phyloP scores from a whole-genome alignment of 2,888 invertebrate species.

The Tipula helvola region DNA sequence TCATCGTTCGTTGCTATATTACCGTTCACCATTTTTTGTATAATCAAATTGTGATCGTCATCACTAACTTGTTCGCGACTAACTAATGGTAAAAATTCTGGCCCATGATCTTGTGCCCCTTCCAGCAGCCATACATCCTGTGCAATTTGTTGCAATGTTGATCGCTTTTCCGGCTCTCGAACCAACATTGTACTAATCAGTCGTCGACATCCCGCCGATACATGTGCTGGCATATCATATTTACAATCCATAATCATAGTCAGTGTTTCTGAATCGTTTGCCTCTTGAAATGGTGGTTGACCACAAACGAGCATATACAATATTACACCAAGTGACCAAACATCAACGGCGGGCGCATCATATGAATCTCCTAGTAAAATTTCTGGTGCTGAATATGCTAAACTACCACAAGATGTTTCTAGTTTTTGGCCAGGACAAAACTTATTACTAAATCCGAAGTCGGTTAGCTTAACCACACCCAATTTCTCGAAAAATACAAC shows the following conservation, averaged over 20 bases:
- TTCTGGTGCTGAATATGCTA: slow-evolving; percentile 98
- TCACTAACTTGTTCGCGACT: slow-evolving; percentile 82
- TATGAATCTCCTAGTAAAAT: slow-evolving; percentile 97
- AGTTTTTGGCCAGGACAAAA: slow-evolving; percentile 92
- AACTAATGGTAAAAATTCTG: slow-evolving; percentile 67
- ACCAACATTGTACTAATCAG: slow-evolving; percentile 89
- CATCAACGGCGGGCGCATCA: slow-evolving; percentile 97
- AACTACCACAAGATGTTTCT: slow-evolving; percentile 95
- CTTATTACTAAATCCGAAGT: slow-evolving; percentile 95
- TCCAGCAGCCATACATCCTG: slow-evolving; percentile 71
- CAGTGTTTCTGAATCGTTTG: slow-evolving; percentile 97
- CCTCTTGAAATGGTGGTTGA: slow-evolving; percentile 95
- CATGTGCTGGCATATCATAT: slow-evolving; percentile 80
- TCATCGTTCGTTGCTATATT: slow-evolving; percentile 89
- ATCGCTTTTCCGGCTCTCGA: slow-evolving; percentile 82
- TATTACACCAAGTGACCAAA: slow-evolving; percentile 98
- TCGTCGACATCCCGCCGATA: slow-evolving; percentile 77
- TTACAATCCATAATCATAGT: slow-evolving; percentile 99
- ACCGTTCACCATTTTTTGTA: slow-evolving; percentile 94
- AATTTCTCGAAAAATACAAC: slow-evolving; percentile 97
- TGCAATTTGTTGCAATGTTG: slow-evolving; percentile 77
- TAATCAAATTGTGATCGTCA: slow-evolving; percentile 80
- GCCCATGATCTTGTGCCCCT: slow-evolving; percentile 38
- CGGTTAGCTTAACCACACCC: slow-evolving; percentile 94
- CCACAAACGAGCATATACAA: slow-evolving; percentile 98